Percentiles rank a stretch among this genome's conserved stretches.
phyloP scores from a whole-genome alignment of 2,888 invertebrate species.

The Dascillus cervinus region DNA sequence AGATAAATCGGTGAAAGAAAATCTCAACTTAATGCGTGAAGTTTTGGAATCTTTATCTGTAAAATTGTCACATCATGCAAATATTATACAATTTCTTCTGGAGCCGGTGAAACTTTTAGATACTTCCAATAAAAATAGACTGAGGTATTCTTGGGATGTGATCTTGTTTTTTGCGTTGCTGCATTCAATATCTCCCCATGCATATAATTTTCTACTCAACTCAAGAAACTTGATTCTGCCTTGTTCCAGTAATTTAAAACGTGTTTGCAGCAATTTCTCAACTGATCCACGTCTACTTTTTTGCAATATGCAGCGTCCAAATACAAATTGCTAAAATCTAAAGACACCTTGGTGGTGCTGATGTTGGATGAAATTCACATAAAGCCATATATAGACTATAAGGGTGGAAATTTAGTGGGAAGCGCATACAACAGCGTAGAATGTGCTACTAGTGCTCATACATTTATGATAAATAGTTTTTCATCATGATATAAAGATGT shows the following conservation, averaged over 20 bases:
- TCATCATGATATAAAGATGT: too few species aligned
- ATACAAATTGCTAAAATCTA: slow-evolving; percentile 5
- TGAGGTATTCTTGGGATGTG: too few species aligned
- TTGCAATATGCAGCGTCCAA: slow-evolving; percentile 7
- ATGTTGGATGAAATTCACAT: too few species aligned
- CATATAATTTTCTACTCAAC: slow-evolving; percentile 15
- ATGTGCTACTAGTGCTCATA: too few species aligned
- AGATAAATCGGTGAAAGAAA: too few species aligned
- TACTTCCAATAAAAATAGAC: too few species aligned
- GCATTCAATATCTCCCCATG: slow-evolving; percentile 12
- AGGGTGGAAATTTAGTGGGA: slow-evolving; percentile 18
- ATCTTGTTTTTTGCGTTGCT: slow-evolving; percentile 6
- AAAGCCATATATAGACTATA: slow-evolving; percentile 17
- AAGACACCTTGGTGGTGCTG: slow-evolving; percentile 11
- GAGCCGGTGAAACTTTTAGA: too few species aligned
- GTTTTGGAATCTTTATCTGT: too few species aligned
- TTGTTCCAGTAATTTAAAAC: slow-evolving; percentile 9
- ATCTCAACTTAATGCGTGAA: too few species aligned
- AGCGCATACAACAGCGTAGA: slow-evolving; percentile 10
- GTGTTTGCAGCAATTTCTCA: slow-evolving; percentile 1
- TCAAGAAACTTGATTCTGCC: slow-evolving; percentile 12
- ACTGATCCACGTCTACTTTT: slow-evolving; percentile 4
- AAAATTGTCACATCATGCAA: too few species aligned
- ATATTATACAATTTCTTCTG: too few species aligned
- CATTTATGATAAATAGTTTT: too few species aligned